Percentiles rank a stretch among this genome's conserved stretches.
Evolutionary conservation across 1,140 invertebrate species (phyloP).

Genomic region (Dendroctonus ponderosae): DNA sequence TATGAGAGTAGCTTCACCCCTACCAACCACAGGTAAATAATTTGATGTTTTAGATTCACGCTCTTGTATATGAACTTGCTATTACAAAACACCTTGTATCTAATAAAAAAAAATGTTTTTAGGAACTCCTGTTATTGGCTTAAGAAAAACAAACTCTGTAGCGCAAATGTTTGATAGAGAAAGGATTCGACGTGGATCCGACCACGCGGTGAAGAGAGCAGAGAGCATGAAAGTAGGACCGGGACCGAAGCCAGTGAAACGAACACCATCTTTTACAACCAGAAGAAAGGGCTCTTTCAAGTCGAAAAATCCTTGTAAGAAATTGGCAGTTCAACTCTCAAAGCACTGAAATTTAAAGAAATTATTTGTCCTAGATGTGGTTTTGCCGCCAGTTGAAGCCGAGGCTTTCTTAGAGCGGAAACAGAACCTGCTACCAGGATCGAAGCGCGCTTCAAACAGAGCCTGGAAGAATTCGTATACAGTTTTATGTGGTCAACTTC

Average conservation of each 20-base stretch:
- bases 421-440: constrained; percentile 89
- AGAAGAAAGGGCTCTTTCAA: constrained; percentile 58
- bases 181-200: constrained; percentile 57
- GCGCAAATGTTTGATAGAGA: constrained; percentile 72
- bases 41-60: too few relatives aligned
- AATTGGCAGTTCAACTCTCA: constrained; percentile 1
- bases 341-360: neutral
- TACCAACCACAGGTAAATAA: constrained; percentile 34
- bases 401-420: constrained; percentile 92
- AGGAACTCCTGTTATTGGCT: constrained; percentile 17
- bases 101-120: too few relatives aligned
- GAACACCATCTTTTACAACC: constrained; percentile 94
- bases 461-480: constrained; percentile 96
- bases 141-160: constrained; percentile 57
- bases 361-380: constrained; percentile 52
- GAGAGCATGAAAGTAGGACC: constrained; percentile 83
- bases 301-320: constrained; percentile 28
- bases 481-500: constrained; percentile 91
- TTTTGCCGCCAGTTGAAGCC: constrained; percentile 86
- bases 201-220: constrained; percentile 73
- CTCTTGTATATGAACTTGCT: too few relatives aligned
- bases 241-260: constrained; percentile 70
- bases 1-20: constrained; percentile 6
- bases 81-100: too few relatives aligned
- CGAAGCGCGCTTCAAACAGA: constrained; percentile 89